Conservation (phyloP, 2,113 vertebrate species). For the Ctenodactylus gundi region DNA sequence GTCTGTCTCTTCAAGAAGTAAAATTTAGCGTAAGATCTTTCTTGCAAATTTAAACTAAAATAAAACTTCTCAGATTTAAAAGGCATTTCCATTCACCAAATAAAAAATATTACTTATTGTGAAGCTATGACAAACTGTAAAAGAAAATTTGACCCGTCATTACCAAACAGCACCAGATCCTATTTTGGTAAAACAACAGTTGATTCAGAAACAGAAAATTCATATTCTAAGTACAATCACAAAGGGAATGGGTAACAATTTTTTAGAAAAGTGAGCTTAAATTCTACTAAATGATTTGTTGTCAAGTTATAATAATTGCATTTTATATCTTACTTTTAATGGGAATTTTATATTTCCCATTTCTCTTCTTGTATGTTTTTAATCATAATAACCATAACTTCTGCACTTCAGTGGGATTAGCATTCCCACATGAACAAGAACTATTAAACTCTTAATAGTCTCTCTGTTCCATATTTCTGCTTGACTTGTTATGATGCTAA, state of each 20-base stretch:
- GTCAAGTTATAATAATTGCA: conserved; percentile 51
- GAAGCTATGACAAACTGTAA: background rate
- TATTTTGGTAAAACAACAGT: background rate
- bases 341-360: conserved; percentile 58
- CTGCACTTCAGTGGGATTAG: conserved; percentile 43
- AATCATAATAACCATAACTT: conserved; percentile 61
- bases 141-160: background rate
- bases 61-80: background rate
- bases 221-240: background rate
- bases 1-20: background rate
- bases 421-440: conserved; percentile 37
- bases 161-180: background rate
- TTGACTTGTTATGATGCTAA: conserved; percentile 60
- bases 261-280: background rate
- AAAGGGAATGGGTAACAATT: background rate
- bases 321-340: conserved; percentile 58
- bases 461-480: conserved; percentile 34
- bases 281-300: background rate
- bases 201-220: background rate
- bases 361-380: conserved; percentile 54
- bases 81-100: background rate
- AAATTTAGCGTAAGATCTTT: background rate
- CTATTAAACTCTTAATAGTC: conserved; percentile 60
- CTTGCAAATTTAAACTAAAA: background rate
- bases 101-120: background rate